Evolutionary conservation across 1,140 invertebrate species (phyloP), one percentile per base, ranked within the genome.

Genomic region (Drosophila micromelanica): DNA sequence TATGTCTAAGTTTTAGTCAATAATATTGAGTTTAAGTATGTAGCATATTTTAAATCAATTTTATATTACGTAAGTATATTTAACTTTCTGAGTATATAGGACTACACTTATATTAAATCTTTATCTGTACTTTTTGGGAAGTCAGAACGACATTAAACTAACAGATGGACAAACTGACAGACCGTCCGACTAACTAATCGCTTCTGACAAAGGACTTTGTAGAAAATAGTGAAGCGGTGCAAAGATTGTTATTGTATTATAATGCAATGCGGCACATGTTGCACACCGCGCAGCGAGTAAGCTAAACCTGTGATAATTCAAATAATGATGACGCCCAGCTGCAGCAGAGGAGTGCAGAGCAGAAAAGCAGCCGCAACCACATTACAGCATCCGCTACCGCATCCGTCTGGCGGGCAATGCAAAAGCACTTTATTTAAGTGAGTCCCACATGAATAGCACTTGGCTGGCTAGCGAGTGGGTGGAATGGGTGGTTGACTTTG

Each of bases 391-490:
- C 84, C 75, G 75, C 64, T 54, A 51, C 51, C 46, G 54, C 75
- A 84, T 78, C 84, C 80, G 75, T 62, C 71, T 70, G 80, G 55
- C 80, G 73, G 81, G 87, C 89, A 85, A 91, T 85, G 84, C 84
- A 91, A 89, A 91, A 91, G 80, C 89, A 91, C 89, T 91, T 91
- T 91, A 91, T 91, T 91, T 91, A 90, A 91, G 89, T 91, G 89
- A 91, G 89, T 91, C 89, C 78, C 89, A 85, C 78, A 80, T 91
- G 89, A 91, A 91, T 90, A 78, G 77, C 87, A 87, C 81, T 90
- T 87, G 76, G 71, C 73, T 73, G 73, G 57, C 48, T 54, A 23
- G 30, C 38, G 55, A 46, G 52, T 30, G 52, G 20, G 35, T 17
- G 17, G 52, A 23, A 45, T 37, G 27, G 37, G 9, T 61, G 55